Evolutionary conservation across 2,797 vertebrate species (phyloP).

Genomic region (Mycteria americana): DNA sequence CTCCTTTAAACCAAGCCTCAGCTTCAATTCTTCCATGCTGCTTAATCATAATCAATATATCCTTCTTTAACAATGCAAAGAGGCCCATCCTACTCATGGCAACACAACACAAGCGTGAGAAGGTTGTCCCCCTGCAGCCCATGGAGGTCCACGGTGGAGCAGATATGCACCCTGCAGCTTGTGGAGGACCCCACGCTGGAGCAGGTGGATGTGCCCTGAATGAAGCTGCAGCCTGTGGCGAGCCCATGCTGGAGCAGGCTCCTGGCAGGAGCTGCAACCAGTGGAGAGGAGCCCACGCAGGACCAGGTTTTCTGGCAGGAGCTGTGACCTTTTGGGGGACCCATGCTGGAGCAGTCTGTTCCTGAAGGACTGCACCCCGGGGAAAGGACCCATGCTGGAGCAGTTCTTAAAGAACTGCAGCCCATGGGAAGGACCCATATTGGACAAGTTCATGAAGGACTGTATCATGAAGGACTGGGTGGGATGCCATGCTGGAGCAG

Average conservation of each 20-base stretch:
- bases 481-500: background rate
- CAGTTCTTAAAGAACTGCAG: background rate
- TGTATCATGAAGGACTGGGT: too few species aligned
- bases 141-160: background rate
- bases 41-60: background rate
- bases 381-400: background rate
- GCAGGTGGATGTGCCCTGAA: background rate
- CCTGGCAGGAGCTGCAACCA: background rate
- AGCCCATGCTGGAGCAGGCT: background rate
- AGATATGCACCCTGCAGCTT: background rate
- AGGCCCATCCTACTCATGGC: background rate
- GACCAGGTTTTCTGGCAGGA: background rate
- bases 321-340: background rate
- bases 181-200: background rate
- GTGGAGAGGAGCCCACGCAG: background rate
- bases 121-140: background rate
- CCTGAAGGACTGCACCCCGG: background rate
- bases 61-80: background rate
- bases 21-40: background rate
- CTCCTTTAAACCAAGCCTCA: background rate
- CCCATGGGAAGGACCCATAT: fast-evolving
- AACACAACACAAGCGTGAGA: background rate
- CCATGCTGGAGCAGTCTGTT: background rate
- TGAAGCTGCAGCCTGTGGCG: background rate
- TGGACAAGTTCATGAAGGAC: background rate